These are phyloP conservation scores for Himalopsyche phryganea DNA, from an alignment of 1,140 invertebrate genomes.

Conservation along the genomic window DNA sequence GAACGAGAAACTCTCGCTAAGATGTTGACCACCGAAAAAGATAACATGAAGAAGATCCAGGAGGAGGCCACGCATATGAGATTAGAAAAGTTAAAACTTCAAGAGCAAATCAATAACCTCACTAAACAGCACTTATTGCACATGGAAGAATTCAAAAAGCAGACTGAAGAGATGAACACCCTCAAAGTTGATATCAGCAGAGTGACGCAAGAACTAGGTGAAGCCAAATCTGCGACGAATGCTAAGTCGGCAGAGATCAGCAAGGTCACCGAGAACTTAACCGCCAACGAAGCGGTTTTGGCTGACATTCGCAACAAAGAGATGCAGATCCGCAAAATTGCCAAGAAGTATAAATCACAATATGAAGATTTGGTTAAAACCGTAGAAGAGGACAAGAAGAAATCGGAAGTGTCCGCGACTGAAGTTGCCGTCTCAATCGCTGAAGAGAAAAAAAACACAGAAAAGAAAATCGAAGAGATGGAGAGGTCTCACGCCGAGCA, in stretches of 20 bases:
- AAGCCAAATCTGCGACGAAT: constrained; percentile 50
- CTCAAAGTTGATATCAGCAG: constrained; percentile 48
- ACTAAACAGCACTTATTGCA: constrained; percentile 53
- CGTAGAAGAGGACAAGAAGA: constrained; percentile 61
- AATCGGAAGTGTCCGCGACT: constrained; percentile 44
- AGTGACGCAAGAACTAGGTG: constrained; percentile 56
- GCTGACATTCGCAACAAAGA: constrained; percentile 74
- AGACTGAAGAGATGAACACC: constrained; percentile 51
- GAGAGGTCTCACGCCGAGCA: constrained; percentile 50
- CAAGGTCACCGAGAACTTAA: constrained; percentile 66
- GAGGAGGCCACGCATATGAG: constrained; percentile 63
- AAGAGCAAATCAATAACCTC: constrained; percentile 65
- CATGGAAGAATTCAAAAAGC: constrained; percentile 54
- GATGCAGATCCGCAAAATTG: constrained; percentile 83
- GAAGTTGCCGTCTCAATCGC: constrained; percentile 46
- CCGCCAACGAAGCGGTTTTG: constrained; percentile 64
- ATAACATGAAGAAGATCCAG: constrained; percentile 60
- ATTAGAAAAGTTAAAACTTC: constrained; percentile 67
- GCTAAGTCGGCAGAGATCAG: constrained; percentile 60
- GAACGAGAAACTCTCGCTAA: constrained; percentile 76
- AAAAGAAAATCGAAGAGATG: constrained; percentile 41
- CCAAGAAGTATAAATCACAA: constrained; percentile 87
- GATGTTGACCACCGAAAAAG: constrained; percentile 69
- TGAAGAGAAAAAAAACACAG: constrained; percentile 40
- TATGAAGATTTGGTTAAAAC: constrained; percentile 69